Evolutionary conservation across 2,797 vertebrate genomes (phyloP), one percentile per base, ranked within the genome.

Genomic region (Presbytis comata): DNA sequence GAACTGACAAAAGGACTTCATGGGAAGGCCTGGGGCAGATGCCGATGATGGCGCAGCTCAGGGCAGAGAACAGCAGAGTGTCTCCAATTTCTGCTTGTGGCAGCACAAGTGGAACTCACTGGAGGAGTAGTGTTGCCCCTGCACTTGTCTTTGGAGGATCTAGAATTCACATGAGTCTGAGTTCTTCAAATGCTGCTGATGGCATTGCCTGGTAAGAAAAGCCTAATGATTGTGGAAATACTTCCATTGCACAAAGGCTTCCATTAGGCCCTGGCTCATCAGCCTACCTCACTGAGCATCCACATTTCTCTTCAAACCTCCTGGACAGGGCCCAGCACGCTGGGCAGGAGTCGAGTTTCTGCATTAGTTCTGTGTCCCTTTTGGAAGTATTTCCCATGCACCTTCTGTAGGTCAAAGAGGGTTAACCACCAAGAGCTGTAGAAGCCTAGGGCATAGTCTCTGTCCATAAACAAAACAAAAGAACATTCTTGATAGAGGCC

Each of bases 31-130:
- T 14, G 12, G 19, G 78, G 57, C 39, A 17, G 12, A 33, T 2
- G 9, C 12, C 1, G 28, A 0, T 0, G 11, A 9, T 0, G 0
- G 33, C 19, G 1, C 3, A 8, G 48, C 3, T 16, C 17, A 0
- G 1, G 1, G 30, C 10, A 46, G 11, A 26, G 70, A 30, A 1
- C 0, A 11, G 21, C 12, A 1, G 16, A 5, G 30, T 12, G 0
- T 36, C 79, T 5, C 53, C 6, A 0, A 13, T 24, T 8, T n/a
- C 6, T 39, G 28, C 14, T 46, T 28, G 0, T 11, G 5, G 39
- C 22, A 2, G 4, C 0, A 39, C 55, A 30, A 9, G 74, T 6
- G 11, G 24, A 4, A 0, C 80, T 75, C 2, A 3, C 4, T 24
- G 21, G 26, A 4, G 22, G 59, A 6, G 6, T 14, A 1, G 1